phyloP scores from a whole-genome alignment of 1,140 invertebrate genomes.

The Drosophila paulistorum region DNA sequence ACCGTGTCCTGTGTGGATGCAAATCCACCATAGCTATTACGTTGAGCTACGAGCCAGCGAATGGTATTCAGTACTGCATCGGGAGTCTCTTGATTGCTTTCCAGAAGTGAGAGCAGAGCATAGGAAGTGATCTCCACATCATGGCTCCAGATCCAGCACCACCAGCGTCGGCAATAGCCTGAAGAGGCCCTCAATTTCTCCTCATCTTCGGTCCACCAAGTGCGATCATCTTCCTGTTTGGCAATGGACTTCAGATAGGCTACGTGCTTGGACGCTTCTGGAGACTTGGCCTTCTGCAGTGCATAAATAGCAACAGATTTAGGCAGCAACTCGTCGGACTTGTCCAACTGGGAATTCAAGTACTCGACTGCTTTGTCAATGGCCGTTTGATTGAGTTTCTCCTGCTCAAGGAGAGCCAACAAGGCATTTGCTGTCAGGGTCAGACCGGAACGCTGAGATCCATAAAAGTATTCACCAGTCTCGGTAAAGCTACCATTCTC shows the following conservation, averaged over 20 bases:
- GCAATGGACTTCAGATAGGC: slow-evolving; percentile 53
- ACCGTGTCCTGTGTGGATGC: slow-evolving; percentile 89
- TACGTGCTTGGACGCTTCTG: slow-evolving; percentile 50
- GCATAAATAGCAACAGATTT: slow-evolving; percentile 90
- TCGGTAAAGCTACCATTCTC: slow-evolving; percentile 93
- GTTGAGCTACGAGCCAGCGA: slow-evolving; percentile 89
- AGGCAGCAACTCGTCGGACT: slow-evolving; percentile 87
- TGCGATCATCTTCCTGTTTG: slow-evolving; percentile 67
- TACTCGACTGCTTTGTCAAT: slow-evolving; percentile 83
- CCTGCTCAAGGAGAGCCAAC: slow-evolving; percentile 90
- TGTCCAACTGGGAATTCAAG: slow-evolving; percentile 83
- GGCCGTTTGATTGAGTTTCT: slow-evolving; percentile 64
- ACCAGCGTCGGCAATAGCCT: slow-evolving; percentile 85
- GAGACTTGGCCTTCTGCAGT: slow-evolving; percentile 89
- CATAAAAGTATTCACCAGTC: slow-evolving; percentile 88
- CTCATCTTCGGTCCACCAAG: slow-evolving; percentile 85
- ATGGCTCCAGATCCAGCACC: slow-evolving; percentile 83
- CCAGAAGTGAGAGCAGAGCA: slow-evolving; percentile 87
- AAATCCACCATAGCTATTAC: slow-evolving; percentile 91
- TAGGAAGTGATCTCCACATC: slow-evolving; percentile 92
- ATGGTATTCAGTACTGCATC: slow-evolving; percentile 84
- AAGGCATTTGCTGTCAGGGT: slow-evolving; percentile 91
- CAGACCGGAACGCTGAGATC: slow-evolving; percentile 84
- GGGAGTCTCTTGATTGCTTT: slow-evolving; percentile 81
- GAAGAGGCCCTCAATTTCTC: slow-evolving; percentile 88